A percentile compares a stretch with the other conserved stretches of the same genome.
Conservation (phyloP, 2,113 vertebrate genomes). For the Otocyon megalotis region DNA sequence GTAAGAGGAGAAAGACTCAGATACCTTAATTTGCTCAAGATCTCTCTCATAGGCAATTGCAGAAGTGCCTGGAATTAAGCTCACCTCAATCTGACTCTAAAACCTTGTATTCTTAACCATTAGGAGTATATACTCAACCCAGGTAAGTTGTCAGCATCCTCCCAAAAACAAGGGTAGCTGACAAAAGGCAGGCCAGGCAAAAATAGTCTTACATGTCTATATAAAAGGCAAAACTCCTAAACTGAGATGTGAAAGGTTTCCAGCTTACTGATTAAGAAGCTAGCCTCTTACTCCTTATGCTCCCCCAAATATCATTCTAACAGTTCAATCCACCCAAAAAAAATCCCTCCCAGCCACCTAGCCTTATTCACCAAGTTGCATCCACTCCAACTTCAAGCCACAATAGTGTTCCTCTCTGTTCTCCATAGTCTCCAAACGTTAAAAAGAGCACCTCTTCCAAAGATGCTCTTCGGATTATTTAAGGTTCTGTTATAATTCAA, state of each 20-base stretch:
- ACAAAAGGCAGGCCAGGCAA: conserved; percentile 15
- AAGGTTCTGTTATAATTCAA: neutral
- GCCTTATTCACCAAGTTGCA: neutral
- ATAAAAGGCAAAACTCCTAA: conserved; percentile 18
- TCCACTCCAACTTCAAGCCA: neutral
- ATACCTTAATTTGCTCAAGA: neutral
- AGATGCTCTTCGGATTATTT: neutral
- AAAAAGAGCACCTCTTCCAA: neutral
- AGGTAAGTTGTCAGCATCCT: neutral
- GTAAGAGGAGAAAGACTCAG: neutral
- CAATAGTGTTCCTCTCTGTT: neutral
- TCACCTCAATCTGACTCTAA: neutral
- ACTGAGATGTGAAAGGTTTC: neutral
- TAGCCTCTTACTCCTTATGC: neutral
- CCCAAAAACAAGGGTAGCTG: neutral
- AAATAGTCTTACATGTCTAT: neutral
- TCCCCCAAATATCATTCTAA: neutral
- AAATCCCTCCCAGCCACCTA: neutral
- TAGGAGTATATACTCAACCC: neutral
- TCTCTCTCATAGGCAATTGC: neutral
- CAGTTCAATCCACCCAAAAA: neutral
- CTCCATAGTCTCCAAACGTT: neutral
- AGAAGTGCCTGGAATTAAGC: neutral
- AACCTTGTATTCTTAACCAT: neutral
- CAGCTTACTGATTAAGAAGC: neutral